A percentile compares a stretch with the other conserved stretches of the same genome.
Conservation (phyloP, 2,797 vertebrate species). For the Amblyopsis hoosieri region DNA sequence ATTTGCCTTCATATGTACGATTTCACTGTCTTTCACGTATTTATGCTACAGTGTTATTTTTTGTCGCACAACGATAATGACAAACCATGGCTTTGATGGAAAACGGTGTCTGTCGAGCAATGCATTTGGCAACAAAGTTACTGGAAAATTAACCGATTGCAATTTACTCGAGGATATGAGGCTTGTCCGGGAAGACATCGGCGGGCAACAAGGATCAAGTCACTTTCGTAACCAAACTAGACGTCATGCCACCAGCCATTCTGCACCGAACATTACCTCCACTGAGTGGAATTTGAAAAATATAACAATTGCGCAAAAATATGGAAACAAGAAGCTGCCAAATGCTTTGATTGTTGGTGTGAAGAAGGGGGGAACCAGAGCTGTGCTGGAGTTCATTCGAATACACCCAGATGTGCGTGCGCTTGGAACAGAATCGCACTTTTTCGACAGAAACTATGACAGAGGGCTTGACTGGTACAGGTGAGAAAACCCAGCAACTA, state of each 20-base stretch:
- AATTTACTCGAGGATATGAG: slow-evolving; percentile 52
- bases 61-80: slow-evolving; percentile 81
- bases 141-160: slow-evolving; percentile 82
- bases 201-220: slow-evolving; percentile 45
- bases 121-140: slow-evolving; percentile 85
- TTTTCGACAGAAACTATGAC: slow-evolving; percentile 95
- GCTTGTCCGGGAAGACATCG: slow-evolving; percentile 41
- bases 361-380: slow-evolving; percentile 94
- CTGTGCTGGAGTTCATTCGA: slow-evolving; percentile 94
- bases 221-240: slow-evolving; percentile 55
- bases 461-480: slow-evolving; percentile 95
- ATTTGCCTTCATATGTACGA: slow-evolving; percentile 86
- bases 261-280: slow-evolving; percentile 41
- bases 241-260: slow-evolving; percentile 19
- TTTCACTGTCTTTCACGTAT: slow-evolving; percentile 91
- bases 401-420: slow-evolving; percentile 95
- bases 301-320: slow-evolving; percentile 74
- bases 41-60: slow-evolving; percentile 89
- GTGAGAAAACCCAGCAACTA: slow-evolving; percentile 69
- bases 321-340: slow-evolving; percentile 87
- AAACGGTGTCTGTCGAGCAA: slow-evolving; percentile 75
- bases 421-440: slow-evolving; percentile 92
- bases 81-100: slow-evolving; percentile 74
- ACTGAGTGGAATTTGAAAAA: slow-evolving; percentile 64
- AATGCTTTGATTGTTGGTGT: slow-evolving; percentile 92